phyloP scores from a whole-genome alignment of 2,113 vertebrate genomes.

The Syngnathus scovelli region DNA sequence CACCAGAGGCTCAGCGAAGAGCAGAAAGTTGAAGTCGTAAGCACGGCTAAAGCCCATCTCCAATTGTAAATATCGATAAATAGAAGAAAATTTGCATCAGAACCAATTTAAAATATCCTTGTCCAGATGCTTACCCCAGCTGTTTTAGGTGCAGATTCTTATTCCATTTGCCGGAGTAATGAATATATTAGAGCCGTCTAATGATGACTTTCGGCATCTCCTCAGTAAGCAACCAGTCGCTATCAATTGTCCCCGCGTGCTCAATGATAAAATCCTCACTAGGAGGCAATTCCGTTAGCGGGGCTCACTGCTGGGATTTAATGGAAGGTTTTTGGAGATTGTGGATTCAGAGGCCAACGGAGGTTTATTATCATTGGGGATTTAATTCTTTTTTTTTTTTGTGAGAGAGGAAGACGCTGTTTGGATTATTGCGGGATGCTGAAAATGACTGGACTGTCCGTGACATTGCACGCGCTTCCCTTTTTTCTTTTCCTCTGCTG shows the following conservation, averaged over 20 bases:
- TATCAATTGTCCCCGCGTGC: conserved; percentile 16
- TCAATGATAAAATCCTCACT: conserved; percentile 40
- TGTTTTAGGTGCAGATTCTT: conserved; percentile 11
- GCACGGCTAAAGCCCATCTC: not conserved
- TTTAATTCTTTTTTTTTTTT: conserved; percentile 30
- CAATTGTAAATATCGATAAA: not conserved
- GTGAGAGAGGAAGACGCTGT: conserved; percentile 30
- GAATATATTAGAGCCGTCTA: conserved; percentile 18
- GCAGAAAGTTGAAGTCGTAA: not conserved
- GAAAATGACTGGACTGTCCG: conserved; percentile 40
- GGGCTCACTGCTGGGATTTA: conserved; percentile 45
- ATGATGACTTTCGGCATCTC: conserved; percentile 21
- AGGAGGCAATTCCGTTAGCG: conserved; percentile 27
- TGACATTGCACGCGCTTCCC: conserved; percentile 11
- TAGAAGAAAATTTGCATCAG: not conserved
- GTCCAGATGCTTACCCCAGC: conserved; percentile 12
- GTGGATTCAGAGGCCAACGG: conserved; percentile 36
- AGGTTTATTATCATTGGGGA: conserved; percentile 33
- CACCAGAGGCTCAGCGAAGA: conserved; percentile 17
- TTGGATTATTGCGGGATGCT: conserved; percentile 48
- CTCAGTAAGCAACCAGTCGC: conserved; percentile 25
- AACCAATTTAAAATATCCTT: not conserved
- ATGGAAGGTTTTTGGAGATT: conserved; percentile 50
- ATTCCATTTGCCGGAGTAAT: conserved; percentile 14
- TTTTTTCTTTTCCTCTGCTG: conserved; percentile 34